Base-by-base conservation (phyloP, 2,888 invertebrate genomes). In the Meloe dianella region DNA sequence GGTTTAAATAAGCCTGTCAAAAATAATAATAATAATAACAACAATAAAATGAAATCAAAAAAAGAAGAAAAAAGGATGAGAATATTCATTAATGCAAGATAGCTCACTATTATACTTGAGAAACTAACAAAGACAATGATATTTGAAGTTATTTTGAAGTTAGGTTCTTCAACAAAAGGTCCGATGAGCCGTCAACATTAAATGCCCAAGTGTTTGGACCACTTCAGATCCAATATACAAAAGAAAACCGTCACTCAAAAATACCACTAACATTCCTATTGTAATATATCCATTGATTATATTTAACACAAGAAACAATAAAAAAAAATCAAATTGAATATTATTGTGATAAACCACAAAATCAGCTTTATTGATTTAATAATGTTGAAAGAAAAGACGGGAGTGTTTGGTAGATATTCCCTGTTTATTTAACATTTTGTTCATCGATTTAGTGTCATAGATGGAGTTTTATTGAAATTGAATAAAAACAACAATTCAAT, bases 141-240 rank as follows among this genome's bases (percentile, higher is more conserved):
- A 74, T 75, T 73, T 74, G 71, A 74, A 73, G 71, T 68, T 68
- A 68, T 68, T 63, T 24, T 68, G 70, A 74, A 64, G 71, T 70
- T 73, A 74, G 54, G 75, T 73, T 77, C 72, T 71, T 68, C 71
- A 74, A 77, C 76, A 76, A 76, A 76, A 74, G 72, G 68, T 68
- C 71, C 74, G 73, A 75, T 74, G 73, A 73, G 74, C 79, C 77
- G 77, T 78, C 77, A 78, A 74, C 75, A 73, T 76, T 73, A 75
- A 76, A 77, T 74, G 72, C 71, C 73, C 73, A 74, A 77, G 75
- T 78, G 78, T 78, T 78, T 78, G 74, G 77, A 76, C 75, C 78
- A 76, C 75, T 77, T 75, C 76, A 77, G 69, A 65, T 73, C 71
- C 68, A 54, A 71, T 67, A 66, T 66, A 72, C 71, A 73, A 73